These are phyloP conservation scores for Andrena dorsata DNA, from an alignment of 2,888 invertebrate species.

Conservation along the genomic window DNA sequence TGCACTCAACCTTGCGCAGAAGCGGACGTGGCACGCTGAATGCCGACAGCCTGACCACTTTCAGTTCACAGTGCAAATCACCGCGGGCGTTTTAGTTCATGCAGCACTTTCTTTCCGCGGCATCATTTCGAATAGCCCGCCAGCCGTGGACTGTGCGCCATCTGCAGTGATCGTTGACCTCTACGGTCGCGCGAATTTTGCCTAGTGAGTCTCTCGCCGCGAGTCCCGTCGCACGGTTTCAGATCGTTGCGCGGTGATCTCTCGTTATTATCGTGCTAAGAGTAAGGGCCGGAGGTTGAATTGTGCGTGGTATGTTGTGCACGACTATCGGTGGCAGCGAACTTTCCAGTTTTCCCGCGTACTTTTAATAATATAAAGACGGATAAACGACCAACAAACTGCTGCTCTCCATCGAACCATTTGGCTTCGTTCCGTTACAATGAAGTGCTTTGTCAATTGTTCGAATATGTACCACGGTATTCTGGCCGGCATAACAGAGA, in stretches of 20 bases:
- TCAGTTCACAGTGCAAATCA: conserved; percentile 53
- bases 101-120: conserved; percentile 5
- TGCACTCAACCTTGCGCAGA: conserved; percentile 54
- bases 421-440: conserved; percentile 4
- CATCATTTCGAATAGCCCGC: conserved; percentile 5
- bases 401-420: neutral
- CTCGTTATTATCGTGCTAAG: neutral
- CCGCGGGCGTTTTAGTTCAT: conserved; percentile 22
- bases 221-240: neutral
- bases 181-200: neutral
- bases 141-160: neutral
- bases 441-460: conserved; percentile 27
- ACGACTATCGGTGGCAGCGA: too few species aligned
- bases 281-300: too few species aligned
- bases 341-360: too few species aligned
- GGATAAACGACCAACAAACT: neutral
- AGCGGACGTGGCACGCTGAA: conserved; percentile 32
- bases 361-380: too few species aligned
- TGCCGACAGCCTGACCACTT: conserved; percentile 14
- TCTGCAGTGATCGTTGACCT: conserved; percentile 29
- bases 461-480: conserved; percentile 4
- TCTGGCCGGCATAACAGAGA: conserved; percentile 1
- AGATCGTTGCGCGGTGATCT: neutral
- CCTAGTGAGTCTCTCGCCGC: neutral
- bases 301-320: too few species aligned